Evolutionary conservation across 2,113 vertebrate genomes (phyloP).

Genomic region (Todiramphus chloris): DNA sequence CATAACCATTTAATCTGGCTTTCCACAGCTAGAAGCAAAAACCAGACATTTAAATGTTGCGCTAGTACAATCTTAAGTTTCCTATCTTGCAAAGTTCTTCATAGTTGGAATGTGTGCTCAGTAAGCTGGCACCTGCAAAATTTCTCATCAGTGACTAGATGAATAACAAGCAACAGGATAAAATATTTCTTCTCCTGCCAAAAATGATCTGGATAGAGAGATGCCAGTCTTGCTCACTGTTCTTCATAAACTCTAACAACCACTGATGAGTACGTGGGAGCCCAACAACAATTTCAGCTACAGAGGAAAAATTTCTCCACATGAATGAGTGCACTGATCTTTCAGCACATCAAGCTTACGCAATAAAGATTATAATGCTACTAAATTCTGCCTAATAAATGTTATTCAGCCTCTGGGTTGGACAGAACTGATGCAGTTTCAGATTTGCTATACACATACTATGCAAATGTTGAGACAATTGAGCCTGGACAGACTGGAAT

Average conservation of each 20-base stretch:
- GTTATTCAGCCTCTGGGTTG: background rate
- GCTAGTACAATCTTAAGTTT: background rate
- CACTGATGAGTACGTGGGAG: background rate
- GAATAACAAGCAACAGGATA: background rate
- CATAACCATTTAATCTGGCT: conserved; percentile 94
- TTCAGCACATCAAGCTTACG: rapidly evolving
- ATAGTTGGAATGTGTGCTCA: background rate
- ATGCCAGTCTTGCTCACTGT: background rate
- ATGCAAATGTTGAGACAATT: background rate
- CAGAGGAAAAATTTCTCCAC: background rate
- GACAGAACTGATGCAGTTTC: background rate
- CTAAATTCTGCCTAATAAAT: background rate
- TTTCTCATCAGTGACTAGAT: background rate
- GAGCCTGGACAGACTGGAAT: no score
- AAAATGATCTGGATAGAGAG: background rate
- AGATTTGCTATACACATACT: background rate
- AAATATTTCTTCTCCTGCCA: background rate
- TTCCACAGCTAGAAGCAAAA: conserved; percentile 89
- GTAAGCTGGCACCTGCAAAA: background rate
- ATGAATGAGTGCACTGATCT: background rate
- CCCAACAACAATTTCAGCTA: background rate
- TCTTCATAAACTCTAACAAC: background rate
- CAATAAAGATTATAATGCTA: background rate
- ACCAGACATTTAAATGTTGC: background rate
- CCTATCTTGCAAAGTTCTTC: background rate